A percentile compares a stretch with the other conserved stretches of the same genome.
Evolutionary conservation across 2,113 vertebrate genomes (phyloP).

Genomic region (Sardina pilchardus): DNA sequence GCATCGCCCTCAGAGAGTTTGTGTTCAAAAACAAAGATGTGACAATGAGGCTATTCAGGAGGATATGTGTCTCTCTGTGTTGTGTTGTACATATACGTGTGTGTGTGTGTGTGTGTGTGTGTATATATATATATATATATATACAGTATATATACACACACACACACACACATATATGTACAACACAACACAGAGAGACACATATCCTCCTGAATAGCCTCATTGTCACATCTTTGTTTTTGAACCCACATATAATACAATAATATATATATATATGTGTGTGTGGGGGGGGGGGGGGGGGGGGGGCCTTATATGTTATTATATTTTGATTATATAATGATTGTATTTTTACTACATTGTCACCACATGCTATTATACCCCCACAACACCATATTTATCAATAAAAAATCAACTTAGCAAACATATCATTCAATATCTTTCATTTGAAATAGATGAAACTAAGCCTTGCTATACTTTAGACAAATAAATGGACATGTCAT

Average conservation of each 20-base stretch:
- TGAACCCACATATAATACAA: too few species aligned
- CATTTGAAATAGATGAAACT: background rate
- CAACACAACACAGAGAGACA: background rate
- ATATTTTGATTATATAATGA: background rate
- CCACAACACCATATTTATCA: background rate
- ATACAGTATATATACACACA: background rate
- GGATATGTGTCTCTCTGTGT: background rate
- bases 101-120: background rate
- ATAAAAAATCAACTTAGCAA: too few species aligned
- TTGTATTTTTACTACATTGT: too few species aligned
- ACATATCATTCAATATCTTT: background rate
- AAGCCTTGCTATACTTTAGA: background rate
- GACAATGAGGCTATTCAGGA: background rate
- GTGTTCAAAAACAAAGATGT: conserved; percentile 9
- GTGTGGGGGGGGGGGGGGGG: too few species aligned
- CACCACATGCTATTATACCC: too few species aligned
- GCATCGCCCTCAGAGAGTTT: background rate
- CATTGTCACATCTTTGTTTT: background rate
- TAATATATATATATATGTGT: too few species aligned
- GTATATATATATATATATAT: background rate
- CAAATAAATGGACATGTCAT: background rate
- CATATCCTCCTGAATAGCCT: background rate
- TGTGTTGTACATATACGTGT: background rate
- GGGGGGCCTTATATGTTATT: too few species aligned
- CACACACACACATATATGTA: background rate